Percentiles rank a stretch among this genome's conserved stretches.
These are phyloP conservation scores for Asbolus verrucosus DNA, from an alignment of 1,140 invertebrate genomes.

Conservation along the genomic window DNA sequence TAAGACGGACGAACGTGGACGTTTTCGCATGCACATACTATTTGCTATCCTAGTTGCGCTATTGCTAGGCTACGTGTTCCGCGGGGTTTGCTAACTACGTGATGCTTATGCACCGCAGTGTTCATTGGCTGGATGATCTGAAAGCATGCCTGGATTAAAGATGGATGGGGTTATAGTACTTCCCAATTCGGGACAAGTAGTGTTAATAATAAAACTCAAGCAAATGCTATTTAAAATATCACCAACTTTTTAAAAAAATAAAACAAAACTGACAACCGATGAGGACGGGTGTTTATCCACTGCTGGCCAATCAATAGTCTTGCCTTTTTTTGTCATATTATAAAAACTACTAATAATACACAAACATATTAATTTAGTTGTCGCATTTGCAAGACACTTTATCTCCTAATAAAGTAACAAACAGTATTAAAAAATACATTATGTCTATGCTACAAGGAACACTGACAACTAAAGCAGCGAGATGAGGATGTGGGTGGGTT, in stretches of 20 bases:
- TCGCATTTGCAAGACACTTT: conserved; percentile 55
- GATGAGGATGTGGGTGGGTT: conserved; percentile 46
- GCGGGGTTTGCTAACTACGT: conserved; percentile 47
- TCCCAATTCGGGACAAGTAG: conserved; percentile 33
- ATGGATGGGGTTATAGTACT: conserved; percentile 41
- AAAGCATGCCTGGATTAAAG: conserved; percentile 53
- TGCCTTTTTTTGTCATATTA: conserved; percentile 43
- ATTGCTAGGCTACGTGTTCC: conserved; percentile 52
- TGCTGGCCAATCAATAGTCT: conserved; percentile 55
- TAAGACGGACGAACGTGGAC: conserved; percentile 52
- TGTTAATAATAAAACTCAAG: conserved; percentile 52
- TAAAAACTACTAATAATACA: conserved; percentile 47
- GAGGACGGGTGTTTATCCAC: conserved; percentile 60
- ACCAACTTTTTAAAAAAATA: conserved; percentile 60
- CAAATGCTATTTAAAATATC: conserved; percentile 62
- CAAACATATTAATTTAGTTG: conserved; percentile 37
- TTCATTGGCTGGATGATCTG: conserved; percentile 46
- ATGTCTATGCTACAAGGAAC: conserved; percentile 61
- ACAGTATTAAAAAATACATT: conserved; percentile 52
- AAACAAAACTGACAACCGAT: conserved; percentile 54
- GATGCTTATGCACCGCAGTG: conserved; percentile 53
- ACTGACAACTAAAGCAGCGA: conserved; percentile 62
- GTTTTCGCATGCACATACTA: conserved; percentile 55
- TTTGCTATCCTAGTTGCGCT: conserved; percentile 50
- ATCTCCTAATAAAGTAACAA: conserved; percentile 51